Base-by-base conservation (phyloP, 2,113 vertebrate genomes). In the Ancistrus triradiatus region DNA sequence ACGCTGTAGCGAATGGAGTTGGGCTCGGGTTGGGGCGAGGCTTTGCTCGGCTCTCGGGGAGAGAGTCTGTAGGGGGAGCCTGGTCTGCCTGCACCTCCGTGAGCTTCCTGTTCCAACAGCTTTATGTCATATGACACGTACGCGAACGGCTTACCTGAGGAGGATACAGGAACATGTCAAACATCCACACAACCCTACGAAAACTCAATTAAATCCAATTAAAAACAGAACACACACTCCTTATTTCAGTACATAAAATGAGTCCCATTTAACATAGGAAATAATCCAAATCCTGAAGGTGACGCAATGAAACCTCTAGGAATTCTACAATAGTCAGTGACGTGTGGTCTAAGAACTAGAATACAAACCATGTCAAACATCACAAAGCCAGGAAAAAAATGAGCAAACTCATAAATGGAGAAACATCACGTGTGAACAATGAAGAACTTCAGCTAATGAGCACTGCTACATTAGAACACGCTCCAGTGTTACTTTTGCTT, bases 41-140 rank as follows among this genome's bases (percentile, higher is more conserved):
- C 88, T 83, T 86, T 93, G 83, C 85, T 91, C 74, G 87, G 82
- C 74, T 91, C 92, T 64, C 92, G 85, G 10, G 90, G 91, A 68
- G 91, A 93, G 2, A 91, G 83, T 79, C 91, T 90, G 81, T 91
- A 90, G 0, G 87, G 91, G 14, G 91, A 93, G 37, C 88, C 88
- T 25, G 93, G 89, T 82, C 89, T 87, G 49, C 85, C 81, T 24
- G 77, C 81, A 5, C 77, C 37, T 15, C 71, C 84, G 69, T 86
- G 89, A 37, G 82, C 83, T 79, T 95, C 92, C 84, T 93, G 90
- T 42, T 92, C 94, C 74, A 94, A 84, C 74, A 90, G 74, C 83
- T 74, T 94, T 77, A 91, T 90, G 69, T 94, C 93, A 70, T 91
- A 93, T 75, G 91, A 83, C 86, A 93, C 88, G 78, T 89, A 94